Percentiles rank a stretch among this genome's conserved stretches.
Evolutionary conservation across 2,888 invertebrate genomes (phyloP).

Genomic region (Drosophila longiperda): DNA sequence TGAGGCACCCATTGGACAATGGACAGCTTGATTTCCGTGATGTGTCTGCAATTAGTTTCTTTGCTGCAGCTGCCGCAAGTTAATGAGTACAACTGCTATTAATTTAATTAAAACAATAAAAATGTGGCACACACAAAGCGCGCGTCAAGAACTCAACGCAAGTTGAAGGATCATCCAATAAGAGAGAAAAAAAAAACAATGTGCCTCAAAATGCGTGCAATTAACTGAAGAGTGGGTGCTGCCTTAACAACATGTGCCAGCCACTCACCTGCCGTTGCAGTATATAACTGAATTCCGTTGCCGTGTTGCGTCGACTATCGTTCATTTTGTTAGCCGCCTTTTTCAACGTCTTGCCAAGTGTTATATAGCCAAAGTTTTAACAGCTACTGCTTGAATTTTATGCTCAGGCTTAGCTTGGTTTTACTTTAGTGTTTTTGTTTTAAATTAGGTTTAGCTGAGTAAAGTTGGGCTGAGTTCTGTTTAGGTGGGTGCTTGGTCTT

Average conservation of each 20-base stretch:
- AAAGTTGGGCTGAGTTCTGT: slow-evolving; percentile 36
- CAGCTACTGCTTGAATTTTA: slow-evolving; percentile 35
- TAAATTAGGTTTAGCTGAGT: slow-evolving; percentile 30
- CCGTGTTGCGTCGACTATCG: slow-evolving; percentile 84
- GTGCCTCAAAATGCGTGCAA: slow-evolving; percentile 50
- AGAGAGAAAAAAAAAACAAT: slow-evolving; percentile 12
- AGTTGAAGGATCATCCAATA: slow-evolving; percentile 8
- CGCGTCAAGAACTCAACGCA: slow-evolving; percentile 2
- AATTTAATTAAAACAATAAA: slow-evolving; percentile 67
- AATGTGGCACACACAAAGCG: slow-evolving; percentile 25
- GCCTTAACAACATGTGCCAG: slow-evolving; percentile 5
- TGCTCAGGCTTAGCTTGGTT: slow-evolving; percentile 15
- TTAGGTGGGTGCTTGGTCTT: slow-evolving; percentile 50
- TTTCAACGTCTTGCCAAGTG: slow-evolving; percentile 36
- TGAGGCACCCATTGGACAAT: slow-evolving; percentile 12
- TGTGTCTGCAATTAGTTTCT: slow-evolving; percentile 38
- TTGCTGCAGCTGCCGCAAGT: slow-evolving; percentile 39
- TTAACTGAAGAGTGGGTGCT: slow-evolving; percentile 24
- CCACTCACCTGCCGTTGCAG: slow-evolving; percentile 84
- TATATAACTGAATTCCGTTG: slow-evolving; percentile 85
- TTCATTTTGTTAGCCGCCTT: slow-evolving; percentile 68
- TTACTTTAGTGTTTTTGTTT: slow-evolving; percentile 16
- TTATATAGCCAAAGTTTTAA: slow-evolving; percentile 55
- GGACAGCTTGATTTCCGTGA: slow-evolving; percentile 5
- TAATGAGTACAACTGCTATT: slow-evolving; percentile 65